phyloP scores from a whole-genome alignment of 2,113 vertebrate genomes.

The Phoxinus phoxinus region DNA sequence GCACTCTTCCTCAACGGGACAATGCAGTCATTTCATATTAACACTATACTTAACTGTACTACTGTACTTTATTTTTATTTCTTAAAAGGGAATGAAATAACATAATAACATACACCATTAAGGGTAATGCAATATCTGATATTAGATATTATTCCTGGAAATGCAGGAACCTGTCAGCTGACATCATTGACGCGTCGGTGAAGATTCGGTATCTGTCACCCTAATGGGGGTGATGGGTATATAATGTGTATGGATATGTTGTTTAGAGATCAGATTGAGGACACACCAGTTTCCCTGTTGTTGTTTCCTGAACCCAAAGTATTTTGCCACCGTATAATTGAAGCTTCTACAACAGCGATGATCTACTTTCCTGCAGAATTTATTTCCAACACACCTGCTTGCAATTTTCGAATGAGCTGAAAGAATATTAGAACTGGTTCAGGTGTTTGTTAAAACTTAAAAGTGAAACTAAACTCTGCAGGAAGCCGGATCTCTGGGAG shows the following conservation, averaged over 20 bases:
- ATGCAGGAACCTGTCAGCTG: slow-evolving; percentile 5
- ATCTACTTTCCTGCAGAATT: slow-evolving; percentile 11
- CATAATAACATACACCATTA: not conserved
- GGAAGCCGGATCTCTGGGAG: not conserved
- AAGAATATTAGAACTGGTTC: slow-evolving; percentile 4
- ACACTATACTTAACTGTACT: not conserved
- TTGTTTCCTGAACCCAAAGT: not conserved
- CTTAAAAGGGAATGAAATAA: not conserved
- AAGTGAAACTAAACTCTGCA: slow-evolving; percentile 10
- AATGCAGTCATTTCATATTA: too few relatives aligned
- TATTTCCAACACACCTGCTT: slow-evolving; percentile 9
- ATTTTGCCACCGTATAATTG: not conserved
- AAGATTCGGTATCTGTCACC: not conserved
- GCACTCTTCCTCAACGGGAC: too few relatives aligned
- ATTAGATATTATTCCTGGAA: not conserved
- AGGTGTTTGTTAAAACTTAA: slow-evolving; percentile 10
- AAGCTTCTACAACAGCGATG: not conserved
- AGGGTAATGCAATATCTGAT: not conserved
- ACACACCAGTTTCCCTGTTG: not conserved
- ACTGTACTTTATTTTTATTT: not conserved
- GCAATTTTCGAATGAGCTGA: not conserved
- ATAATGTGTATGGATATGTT: not conserved
- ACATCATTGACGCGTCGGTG: slow-evolving; percentile 16
- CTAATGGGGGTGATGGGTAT: slow-evolving; percentile 17
- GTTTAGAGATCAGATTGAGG: not conserved